Evolutionary conservation across 2,797 vertebrate species (phyloP).

Genomic region (Pempheris klunzingeri): DNA sequence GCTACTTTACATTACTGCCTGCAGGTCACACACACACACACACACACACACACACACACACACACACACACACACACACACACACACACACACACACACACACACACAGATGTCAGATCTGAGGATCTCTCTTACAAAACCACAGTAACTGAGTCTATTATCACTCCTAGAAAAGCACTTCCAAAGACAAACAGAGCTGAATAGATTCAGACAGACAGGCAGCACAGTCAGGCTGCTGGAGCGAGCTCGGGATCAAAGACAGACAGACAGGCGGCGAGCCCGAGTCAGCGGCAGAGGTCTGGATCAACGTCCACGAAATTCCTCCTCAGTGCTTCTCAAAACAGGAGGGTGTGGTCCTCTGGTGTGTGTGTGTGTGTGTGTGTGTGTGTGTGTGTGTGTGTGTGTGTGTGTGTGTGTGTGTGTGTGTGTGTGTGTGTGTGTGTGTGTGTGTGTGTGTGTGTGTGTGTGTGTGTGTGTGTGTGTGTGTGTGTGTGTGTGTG

Average conservation of each 20-base stretch:
- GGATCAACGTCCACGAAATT: conserved; percentile 47
- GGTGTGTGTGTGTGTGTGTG: neutral
- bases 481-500: neutral
- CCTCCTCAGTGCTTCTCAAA: conserved; percentile 51
- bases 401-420: neutral
- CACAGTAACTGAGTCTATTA: conserved; percentile 17
- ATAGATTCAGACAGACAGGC: conserved; percentile 40
- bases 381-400: neutral
- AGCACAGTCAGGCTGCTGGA: conserved; percentile 24
- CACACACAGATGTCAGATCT: neutral
- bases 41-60: conserved; percentile 26
- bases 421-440: neutral
- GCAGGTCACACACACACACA: conserved; percentile 6
- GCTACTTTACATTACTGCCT: conserved; percentile 25
- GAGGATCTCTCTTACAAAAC: conserved; percentile 9
- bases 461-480: neutral
- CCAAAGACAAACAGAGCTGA: conserved; percentile 3
- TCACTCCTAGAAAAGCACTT: neutral
- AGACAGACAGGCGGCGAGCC: conserved; percentile 2
- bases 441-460: neutral
- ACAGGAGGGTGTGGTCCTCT: conserved; percentile 52
- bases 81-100: neutral
- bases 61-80: conserved; percentile 20
- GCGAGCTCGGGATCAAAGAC: conserved; percentile 49
- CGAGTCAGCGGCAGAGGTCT: conserved; percentile 32